phyloP scores from a whole-genome alignment of 2,113 vertebrate species.

The Cyanoramphus novaezelandiae region DNA sequence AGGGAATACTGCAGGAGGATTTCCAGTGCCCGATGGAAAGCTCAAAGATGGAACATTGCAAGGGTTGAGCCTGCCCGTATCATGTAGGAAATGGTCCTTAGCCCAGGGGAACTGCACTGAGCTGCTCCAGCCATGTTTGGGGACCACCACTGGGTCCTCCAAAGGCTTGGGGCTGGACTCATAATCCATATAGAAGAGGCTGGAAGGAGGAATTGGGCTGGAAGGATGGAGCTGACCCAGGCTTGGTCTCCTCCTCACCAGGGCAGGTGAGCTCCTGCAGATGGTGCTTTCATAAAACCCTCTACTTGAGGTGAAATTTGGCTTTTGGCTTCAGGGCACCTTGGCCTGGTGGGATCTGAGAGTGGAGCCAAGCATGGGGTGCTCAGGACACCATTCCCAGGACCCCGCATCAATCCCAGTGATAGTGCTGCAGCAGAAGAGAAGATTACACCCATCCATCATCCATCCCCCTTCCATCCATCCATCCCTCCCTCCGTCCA shows the following conservation, averaged over 20 bases:
- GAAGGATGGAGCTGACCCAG: too few relatives aligned
- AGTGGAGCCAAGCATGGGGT: accelerated
- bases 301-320: not conserved
- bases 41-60: not conserved
- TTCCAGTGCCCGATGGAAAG: constrained; percentile 38
- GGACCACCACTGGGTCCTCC: accelerated
- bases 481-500: not conserved
- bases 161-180: not conserved
- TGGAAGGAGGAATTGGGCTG: not conserved
- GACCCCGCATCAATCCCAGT: not conserved
- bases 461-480: accelerated
- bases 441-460: not conserved
- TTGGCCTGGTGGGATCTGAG: accelerated
- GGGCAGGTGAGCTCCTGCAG: not conserved
- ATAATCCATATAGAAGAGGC: not conserved
- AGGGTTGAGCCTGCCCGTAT: constrained; percentile 1
- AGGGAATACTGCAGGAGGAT: constrained; percentile 22
- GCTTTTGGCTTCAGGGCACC: not conserved
- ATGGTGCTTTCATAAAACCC: accelerated
- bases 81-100: not conserved
- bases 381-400: not conserved
- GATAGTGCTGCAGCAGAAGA: not conserved
- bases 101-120: accelerated
- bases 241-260: not conserved
- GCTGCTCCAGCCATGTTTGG: accelerated